A percentile compares a stretch with the other conserved stretches of the same genome.
These are phyloP conservation scores for Plutomurus gul DNA, from an alignment of 1,140 invertebrate species.

Conservation along the genomic window DNA sequence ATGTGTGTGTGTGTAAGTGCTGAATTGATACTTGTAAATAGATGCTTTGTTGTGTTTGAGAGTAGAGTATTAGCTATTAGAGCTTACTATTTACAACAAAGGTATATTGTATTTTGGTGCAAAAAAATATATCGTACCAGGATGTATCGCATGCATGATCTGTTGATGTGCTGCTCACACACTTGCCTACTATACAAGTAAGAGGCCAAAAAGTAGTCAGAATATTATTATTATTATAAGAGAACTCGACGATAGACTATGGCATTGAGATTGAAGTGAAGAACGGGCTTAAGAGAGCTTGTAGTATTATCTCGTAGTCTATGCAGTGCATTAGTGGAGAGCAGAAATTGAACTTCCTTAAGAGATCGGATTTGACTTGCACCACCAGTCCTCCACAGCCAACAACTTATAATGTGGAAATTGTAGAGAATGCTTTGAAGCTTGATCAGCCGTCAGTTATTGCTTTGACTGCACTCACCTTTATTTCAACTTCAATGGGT, in stretches of 20 bases:
- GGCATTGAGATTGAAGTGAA: not conserved
- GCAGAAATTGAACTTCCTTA: no score
- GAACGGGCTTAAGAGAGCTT: no score
- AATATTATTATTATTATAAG: not conserved
- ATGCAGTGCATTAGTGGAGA: no score
- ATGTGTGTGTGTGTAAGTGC: no score
- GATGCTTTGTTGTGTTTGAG: not conserved
- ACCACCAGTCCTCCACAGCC: no score
- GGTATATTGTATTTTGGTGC: no score
- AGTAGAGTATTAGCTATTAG: no score
- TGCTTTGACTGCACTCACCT: constrained; percentile 12
- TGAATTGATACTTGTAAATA: no score
- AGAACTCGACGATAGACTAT: not conserved
- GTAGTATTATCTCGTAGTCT: no score
- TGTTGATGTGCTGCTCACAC: not conserved
- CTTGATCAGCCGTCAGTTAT: constrained; percentile 8
- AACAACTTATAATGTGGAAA: constrained; percentile 9
- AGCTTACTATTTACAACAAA: no score
- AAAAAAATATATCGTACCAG: constrained; percentile 2
- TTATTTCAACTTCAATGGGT: constrained; percentile 17
- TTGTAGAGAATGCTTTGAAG: constrained; percentile 16
- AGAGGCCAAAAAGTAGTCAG: not conserved
- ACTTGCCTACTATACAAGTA: not conserved
- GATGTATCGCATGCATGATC: not conserved
- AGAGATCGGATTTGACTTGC: not conserved